Percentiles rank a stretch among this genome's conserved stretches.
Conservation (phyloP, 2,797 vertebrate species). For the Amphiprion clarkii region DNA sequence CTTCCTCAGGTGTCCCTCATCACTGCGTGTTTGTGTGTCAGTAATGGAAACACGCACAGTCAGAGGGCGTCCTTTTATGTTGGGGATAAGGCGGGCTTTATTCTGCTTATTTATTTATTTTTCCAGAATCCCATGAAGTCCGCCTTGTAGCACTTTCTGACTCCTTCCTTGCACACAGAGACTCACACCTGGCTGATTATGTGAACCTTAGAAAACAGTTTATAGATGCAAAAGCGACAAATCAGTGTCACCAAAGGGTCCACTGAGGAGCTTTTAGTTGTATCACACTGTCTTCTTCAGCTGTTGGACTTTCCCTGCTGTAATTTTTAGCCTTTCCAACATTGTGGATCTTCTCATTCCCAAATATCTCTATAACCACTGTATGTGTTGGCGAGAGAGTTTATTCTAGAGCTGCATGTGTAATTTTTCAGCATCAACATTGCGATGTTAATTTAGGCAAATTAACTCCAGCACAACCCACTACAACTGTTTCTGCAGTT, state of each 20-base stretch:
- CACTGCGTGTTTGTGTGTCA: conserved; percentile 34
- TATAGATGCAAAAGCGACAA: not conserved
- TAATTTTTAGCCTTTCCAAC: conserved; percentile 11
- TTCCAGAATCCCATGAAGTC: conserved; percentile 1
- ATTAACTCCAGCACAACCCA: no score
- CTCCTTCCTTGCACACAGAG: not conserved
- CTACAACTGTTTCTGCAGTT: no score
- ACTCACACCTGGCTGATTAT: not conserved
- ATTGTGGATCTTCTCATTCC: not conserved
- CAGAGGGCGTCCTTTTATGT: conserved; percentile 40
- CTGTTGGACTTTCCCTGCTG: conserved; percentile 8
- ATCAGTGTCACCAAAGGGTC: not conserved
- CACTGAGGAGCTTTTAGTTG: not conserved
- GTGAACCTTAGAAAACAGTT: conserved; percentile 11
- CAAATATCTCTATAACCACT: not conserved
- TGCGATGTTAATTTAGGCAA: no score
- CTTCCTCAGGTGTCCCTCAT: conserved; percentile 52
- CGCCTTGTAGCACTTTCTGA: not conserved
- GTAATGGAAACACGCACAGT: conserved; percentile 54
- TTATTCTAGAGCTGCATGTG: no score
- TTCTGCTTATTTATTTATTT: not conserved
- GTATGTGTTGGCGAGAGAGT: no score
- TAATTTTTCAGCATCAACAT: no score
- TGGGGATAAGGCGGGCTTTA: not conserved
- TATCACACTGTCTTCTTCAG: conserved; percentile 12